These are phyloP conservation scores for Papilio protenor DNA, from an alignment of 2,888 invertebrate species.

Conservation along the genomic window DNA sequence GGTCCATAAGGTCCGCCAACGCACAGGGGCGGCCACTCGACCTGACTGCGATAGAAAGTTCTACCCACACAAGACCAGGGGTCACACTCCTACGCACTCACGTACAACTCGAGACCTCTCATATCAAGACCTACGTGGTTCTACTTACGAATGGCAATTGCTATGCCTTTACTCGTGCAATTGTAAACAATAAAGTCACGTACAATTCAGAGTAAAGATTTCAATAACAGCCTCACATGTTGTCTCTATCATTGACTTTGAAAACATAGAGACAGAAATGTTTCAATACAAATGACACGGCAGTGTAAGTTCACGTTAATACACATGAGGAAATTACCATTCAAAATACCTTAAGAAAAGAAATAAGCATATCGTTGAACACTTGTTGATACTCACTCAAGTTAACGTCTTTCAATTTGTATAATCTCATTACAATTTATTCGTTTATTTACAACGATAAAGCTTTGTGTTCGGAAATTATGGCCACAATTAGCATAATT, in stretches of 20 bases:
- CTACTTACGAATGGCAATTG: neutral
- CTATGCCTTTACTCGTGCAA: neutral
- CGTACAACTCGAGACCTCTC: constrained; percentile 46
- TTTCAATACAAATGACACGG: neutral
- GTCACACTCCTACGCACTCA: constrained; percentile 74
- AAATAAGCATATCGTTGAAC: neutral
- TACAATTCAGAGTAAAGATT: neutral
- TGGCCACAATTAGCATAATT: neutral
- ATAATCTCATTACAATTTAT: neutral
- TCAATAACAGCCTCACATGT: neutral
- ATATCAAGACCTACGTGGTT: neutral
- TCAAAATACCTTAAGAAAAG: neutral
- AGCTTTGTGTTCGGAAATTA: neutral
- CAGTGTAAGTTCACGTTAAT: neutral
- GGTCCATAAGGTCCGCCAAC: constrained; percentile 48
- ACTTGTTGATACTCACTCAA: neutral
- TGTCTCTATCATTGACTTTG: neutral
- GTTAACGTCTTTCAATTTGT: neutral
- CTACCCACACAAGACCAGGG: constrained; percentile 76
- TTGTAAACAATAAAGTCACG: constrained; percentile 20
- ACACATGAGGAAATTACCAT: neutral
- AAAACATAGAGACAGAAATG: neutral
- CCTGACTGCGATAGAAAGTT: constrained; percentile 61
- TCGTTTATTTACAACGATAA: neutral
- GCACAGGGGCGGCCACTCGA: constrained; percentile 39